phyloP scores from a whole-genome alignment of 1,140 invertebrate species.

The Limonius californicus region DNA sequence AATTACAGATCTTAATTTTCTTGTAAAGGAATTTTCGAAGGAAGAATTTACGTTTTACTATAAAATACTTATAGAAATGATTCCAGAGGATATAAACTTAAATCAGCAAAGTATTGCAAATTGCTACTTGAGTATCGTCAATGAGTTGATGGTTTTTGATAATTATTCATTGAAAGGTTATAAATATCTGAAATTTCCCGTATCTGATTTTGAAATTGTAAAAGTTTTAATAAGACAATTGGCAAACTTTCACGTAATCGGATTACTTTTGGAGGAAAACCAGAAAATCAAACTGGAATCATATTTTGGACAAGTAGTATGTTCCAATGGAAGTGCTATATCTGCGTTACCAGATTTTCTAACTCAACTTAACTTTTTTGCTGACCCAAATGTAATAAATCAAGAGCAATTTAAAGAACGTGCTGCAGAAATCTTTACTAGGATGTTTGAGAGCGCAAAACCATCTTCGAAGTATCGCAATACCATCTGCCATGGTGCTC shows the following conservation, averaged over 20 bases:
- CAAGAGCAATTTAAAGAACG: conserved; percentile 12
- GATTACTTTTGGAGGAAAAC: no score
- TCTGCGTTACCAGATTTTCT: neutral
- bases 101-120: neutral
- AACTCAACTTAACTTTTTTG: conserved; percentile 10
- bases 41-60: neutral
- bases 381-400: neutral
- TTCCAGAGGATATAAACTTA: no score
- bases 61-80: neutral
- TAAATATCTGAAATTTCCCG: neutral
- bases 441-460: neutral
- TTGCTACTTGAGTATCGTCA: neutral
- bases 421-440: neutral
- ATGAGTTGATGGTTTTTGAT: neutral
- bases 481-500: conserved; percentile 47
- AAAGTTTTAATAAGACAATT: no score
- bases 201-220: conserved; percentile 18
- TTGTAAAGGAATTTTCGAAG: conserved; percentile 11
- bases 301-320: no score
- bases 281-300: no score
- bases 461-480: conserved; percentile 18
- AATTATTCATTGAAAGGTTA: conserved; percentile 16
- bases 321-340: no score
- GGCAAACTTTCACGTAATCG: no score
- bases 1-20: conserved; percentile 15